phyloP scores from a whole-genome alignment of 2,113 vertebrate species.

The Engystomops pustulosus region DNA sequence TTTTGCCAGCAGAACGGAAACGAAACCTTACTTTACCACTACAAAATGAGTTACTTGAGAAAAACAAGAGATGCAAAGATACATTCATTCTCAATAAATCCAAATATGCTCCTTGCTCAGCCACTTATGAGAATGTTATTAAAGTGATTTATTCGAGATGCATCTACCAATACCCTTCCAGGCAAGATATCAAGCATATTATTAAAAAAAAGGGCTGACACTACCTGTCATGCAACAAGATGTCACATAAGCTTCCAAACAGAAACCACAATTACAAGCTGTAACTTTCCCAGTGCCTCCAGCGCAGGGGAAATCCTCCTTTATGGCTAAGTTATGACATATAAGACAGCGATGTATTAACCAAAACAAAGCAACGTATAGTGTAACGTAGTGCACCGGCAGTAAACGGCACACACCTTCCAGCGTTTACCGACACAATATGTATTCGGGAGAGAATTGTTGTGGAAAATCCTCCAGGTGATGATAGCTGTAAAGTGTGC shows the following conservation, averaged over 20 bases:
- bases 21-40: neutral
- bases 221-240: slow-evolving; percentile 10
- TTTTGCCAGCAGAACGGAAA: too few relatives aligned
- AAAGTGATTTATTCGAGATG: neutral
- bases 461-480: slow-evolving; percentile 24
- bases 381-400: neutral
- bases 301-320: neutral
- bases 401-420: slow-evolving; percentile 2
- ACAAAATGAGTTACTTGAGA: neutral
- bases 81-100: neutral
- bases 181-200: neutral
- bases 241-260: neutral
- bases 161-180: neutral
- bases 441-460: slow-evolving; percentile 25
- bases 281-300: neutral
- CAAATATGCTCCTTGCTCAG: neutral
- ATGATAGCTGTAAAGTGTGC: slow-evolving; percentile 27
- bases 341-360: neutral
- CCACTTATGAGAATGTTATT: slow-evolving; percentile 1
- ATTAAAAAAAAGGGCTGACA: slow-evolving; percentile 11
- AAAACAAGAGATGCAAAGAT: neutral
- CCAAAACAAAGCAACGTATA: slow-evolving; percentile 15
- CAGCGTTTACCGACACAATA: slow-evolving; percentile 14
- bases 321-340: slow-evolving; percentile 5
- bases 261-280: slow-evolving; percentile 15